phyloP scores from a whole-genome alignment of 2,797 vertebrate genomes.

The Lutjanus campechanus region DNA sequence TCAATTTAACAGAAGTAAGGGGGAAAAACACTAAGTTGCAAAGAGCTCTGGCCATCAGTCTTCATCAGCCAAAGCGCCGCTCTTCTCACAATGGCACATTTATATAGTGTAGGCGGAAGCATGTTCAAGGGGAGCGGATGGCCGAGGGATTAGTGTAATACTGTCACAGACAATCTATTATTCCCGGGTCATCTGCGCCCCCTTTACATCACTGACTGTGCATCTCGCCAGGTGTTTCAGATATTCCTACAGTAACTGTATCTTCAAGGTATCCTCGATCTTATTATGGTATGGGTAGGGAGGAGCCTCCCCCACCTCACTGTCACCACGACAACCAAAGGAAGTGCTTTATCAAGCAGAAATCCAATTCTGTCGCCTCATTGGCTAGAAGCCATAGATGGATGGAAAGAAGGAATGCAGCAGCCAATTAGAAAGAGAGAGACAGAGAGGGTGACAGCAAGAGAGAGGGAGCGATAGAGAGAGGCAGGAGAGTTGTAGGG shows the following conservation, averaged over 20 bases:
- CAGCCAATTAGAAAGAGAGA: conserved; percentile 80
- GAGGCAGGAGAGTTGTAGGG: conserved; percentile 3
- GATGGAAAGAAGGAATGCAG: conserved; percentile 71
- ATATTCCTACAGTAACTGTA: conserved; percentile 41
- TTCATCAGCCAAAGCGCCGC: conserved; percentile 53
- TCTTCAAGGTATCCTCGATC: conserved; percentile 57
- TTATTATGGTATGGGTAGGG: conserved; percentile 46
- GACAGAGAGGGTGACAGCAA: conserved; percentile 44
- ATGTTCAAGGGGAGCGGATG: conserved; percentile 39
- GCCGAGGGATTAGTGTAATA: conserved; percentile 56
- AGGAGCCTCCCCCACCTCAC: conserved; percentile 50
- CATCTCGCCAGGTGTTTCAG: conserved; percentile 44
- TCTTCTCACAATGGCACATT: conserved; percentile 48
- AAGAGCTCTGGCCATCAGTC: conserved; percentile 52
- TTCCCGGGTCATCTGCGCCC: conserved; percentile 27
- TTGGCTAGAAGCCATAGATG: conserved; percentile 78
- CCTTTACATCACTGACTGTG: conserved; percentile 52
- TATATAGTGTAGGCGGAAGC: conserved; percentile 29
- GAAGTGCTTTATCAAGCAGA: conserved; percentile 83
- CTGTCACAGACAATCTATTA: conserved; percentile 61
- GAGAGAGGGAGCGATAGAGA: conserved; percentile 35
- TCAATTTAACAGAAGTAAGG: conserved; percentile 46
- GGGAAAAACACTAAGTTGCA: conserved; percentile 48
- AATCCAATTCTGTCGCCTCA: conserved; percentile 83
- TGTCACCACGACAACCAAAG: conserved; percentile 72